phyloP scores from a whole-genome alignment of 1,140 invertebrate species.

The Drosophila pseudoobscura region DNA sequence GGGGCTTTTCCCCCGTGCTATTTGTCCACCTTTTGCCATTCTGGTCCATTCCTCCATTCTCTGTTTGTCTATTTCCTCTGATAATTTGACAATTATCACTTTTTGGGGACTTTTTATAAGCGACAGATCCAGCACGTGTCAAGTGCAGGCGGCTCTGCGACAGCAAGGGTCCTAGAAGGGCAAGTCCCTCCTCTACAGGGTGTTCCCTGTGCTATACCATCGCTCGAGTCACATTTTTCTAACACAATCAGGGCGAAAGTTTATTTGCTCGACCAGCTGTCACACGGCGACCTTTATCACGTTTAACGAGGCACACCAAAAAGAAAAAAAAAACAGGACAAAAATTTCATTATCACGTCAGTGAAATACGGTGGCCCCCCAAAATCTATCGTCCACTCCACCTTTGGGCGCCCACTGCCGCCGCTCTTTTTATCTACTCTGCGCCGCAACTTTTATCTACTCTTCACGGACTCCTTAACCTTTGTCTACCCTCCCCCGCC shows the following conservation, averaged over 20 bases:
- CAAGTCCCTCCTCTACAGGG: neutral
- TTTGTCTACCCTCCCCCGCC: neutral
- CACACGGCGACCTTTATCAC: slow-evolving; percentile 68
- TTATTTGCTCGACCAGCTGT: slow-evolving; percentile 67
- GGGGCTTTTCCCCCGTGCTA: neutral
- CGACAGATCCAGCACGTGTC: slow-evolving; percentile 44
- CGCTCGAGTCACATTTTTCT: neutral
- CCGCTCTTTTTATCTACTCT: slow-evolving; percentile 3
- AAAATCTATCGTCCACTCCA: neutral
- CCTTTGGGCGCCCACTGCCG: neutral
- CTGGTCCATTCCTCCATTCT: neutral
- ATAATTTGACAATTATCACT: slow-evolving; percentile 71
- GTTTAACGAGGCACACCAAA: slow-evolving; percentile 32
- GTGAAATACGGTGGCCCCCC: slow-evolving; percentile 16
- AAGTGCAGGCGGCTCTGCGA: slow-evolving; percentile 4
- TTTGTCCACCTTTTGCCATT: neutral
- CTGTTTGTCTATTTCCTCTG: slow-evolving; percentile 10
- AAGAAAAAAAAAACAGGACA: slow-evolving; percentile 6
- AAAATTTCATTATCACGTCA: slow-evolving; percentile 62
- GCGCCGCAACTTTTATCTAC: neutral
- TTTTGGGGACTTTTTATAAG: slow-evolving; percentile 21
- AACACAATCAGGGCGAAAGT: slow-evolving; percentile 49
- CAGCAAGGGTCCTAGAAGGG: slow-evolving; percentile 33
- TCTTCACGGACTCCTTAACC: neutral
- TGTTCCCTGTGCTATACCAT: neutral